Evolutionary conservation across 2,113 vertebrate genomes (phyloP).

Genomic region (Siniperca chuatsi): DNA sequence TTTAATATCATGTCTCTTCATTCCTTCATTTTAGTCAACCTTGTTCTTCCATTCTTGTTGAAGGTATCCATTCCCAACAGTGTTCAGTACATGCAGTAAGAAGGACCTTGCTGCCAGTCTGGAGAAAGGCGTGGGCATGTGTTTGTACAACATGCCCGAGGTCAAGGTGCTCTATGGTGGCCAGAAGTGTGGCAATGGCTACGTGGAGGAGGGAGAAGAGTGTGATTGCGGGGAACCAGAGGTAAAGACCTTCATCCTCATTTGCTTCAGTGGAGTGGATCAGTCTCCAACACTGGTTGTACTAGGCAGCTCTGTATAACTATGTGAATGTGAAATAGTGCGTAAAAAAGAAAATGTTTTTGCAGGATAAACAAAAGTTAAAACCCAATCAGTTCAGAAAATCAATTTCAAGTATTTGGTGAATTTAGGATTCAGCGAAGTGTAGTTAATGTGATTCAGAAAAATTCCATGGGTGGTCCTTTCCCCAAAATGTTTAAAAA

Average conservation of each 20-base stretch:
- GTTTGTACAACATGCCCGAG: slow-evolving; percentile 97
- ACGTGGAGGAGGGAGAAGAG: slow-evolving; percentile 96
- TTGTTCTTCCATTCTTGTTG: not conserved
- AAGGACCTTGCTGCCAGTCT: slow-evolving; percentile 95
- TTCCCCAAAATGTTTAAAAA: not conserved
- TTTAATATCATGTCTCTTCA: not conserved
- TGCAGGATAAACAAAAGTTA: not conserved
- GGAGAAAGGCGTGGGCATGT: slow-evolving; percentile 98
- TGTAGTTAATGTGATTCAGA: slow-evolving; percentile 10
- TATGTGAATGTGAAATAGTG: slow-evolving; percentile 26
- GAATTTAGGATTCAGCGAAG: not conserved
- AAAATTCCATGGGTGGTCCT: not conserved
- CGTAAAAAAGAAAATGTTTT: slow-evolving; percentile 17
- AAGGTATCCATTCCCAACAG: slow-evolving; percentile 95
- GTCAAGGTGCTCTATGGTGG: slow-evolving; percentile 94
- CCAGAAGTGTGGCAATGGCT: slow-evolving; percentile 96
- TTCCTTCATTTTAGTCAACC: not conserved
- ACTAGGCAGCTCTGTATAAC: not conserved
- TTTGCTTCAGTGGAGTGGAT: slow-evolving; percentile 9
- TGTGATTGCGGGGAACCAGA: slow-evolving; percentile 98
- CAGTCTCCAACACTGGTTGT: not conserved
- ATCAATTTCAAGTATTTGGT: slow-evolving; percentile 9
- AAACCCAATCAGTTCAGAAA: slow-evolving; percentile 3
- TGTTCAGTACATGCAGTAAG: slow-evolving; percentile 97
- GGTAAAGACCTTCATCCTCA: slow-evolving; percentile 74